These are phyloP conservation scores for Rafetus swinhoei DNA, from an alignment of 2,113 vertebrate genomes.

Conservation along the genomic window DNA sequence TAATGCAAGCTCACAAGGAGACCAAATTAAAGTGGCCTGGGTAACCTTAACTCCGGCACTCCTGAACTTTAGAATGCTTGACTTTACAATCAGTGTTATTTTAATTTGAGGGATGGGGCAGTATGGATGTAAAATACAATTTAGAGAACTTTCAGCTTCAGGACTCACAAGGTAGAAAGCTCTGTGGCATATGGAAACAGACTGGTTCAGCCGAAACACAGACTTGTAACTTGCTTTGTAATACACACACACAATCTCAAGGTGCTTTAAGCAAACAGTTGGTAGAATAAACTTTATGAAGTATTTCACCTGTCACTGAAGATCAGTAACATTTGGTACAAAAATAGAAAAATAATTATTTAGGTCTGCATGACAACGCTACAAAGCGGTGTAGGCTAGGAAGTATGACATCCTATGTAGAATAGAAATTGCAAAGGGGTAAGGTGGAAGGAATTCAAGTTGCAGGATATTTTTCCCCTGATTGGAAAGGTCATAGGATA, in stretches of 20 bases:
- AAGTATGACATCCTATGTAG: background rate
- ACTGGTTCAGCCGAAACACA: background rate
- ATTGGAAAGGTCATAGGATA: background rate
- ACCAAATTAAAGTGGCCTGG: background rate
- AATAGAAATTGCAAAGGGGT: background rate
- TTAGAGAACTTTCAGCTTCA: background rate
- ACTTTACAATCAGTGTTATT: background rate
- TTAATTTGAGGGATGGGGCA: rapidly evolving
- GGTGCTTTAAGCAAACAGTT: background rate
- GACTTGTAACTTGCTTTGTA: background rate
- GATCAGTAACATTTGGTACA: background rate
- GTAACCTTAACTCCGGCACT: background rate
- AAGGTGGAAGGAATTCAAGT: background rate
- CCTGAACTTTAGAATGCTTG: background rate
- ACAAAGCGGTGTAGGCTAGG: background rate
- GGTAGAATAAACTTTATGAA: no score
- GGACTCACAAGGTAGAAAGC: background rate
- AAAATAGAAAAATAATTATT: background rate
- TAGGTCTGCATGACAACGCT: background rate
- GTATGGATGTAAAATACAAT: background rate
- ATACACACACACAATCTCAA: background rate
- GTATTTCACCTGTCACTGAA: background rate
- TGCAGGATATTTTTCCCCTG: background rate
- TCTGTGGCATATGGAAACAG: background rate
- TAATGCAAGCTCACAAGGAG: background rate